Conservation (phyloP, 2,113 vertebrate genomes). For the Rhizomys pruinosus region DNA sequence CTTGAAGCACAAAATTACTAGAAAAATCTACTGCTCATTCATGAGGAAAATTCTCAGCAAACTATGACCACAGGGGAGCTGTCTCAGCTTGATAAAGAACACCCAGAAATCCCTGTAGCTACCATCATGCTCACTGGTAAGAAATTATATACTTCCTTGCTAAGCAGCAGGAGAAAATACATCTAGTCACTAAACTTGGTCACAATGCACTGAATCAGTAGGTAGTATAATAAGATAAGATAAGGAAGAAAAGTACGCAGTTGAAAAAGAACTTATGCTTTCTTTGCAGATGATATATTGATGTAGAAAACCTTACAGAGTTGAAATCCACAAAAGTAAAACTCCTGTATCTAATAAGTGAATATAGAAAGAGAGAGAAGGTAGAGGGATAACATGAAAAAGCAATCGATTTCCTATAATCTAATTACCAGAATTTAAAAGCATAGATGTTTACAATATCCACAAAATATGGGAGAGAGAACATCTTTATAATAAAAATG, state of each 20-base stretch:
- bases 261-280: background rate
- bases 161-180: background rate
- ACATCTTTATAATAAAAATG: background rate
- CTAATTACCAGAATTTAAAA: background rate
- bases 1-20: background rate
- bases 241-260: background rate
- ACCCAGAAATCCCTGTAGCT: background rate
- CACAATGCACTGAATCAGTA: background rate
- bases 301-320: background rate
- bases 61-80: background rate
- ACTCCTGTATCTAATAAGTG: background rate
- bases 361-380: background rate
- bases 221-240: too few species aligned
- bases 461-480: background rate
- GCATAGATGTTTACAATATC: background rate
- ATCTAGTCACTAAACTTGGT: background rate
- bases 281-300: background rate
- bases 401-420: background rate
- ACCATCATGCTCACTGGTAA: background rate
- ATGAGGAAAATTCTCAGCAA: background rate
- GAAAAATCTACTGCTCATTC: background rate
- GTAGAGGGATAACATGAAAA: background rate
- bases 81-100: background rate
- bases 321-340: background rate
- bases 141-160: background rate